Percentiles rank a stretch among this genome's conserved stretches.
phyloP scores from a whole-genome alignment of 2,888 invertebrate species.

The Zygaena filipendulae region DNA sequence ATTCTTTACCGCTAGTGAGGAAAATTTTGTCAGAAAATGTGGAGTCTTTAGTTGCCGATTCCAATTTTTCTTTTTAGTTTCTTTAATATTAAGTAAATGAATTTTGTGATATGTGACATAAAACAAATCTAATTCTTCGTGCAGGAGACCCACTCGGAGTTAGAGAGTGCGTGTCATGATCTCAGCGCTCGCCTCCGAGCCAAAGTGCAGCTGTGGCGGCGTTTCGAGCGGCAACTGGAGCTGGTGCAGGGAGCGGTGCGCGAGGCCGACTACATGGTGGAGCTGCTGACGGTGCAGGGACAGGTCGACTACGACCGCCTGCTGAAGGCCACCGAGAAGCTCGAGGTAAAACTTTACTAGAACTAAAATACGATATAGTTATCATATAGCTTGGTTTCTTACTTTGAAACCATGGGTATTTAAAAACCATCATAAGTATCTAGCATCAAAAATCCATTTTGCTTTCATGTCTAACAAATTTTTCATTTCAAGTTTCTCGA shows the following conservation, averaged over 20 bases:
- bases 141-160: constrained; percentile 78
- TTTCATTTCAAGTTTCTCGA: too few species aligned
- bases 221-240: constrained; percentile 82
- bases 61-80: too few species aligned
- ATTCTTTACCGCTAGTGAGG: too few species aligned
- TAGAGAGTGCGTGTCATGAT: constrained; percentile 78
- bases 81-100: too few species aligned
- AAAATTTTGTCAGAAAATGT: too few species aligned
- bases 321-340: constrained; percentile 83
- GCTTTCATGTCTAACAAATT: too few species aligned
- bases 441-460: too few species aligned
- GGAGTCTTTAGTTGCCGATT: too few species aligned
- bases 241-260: constrained; percentile 83
- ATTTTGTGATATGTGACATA: not conserved
- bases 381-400: too few species aligned
- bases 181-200: constrained; percentile 73
- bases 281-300: constrained; percentile 83
- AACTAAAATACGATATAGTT: too few species aligned
- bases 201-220: constrained; percentile 77
- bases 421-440: too few species aligned
- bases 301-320: constrained; percentile 86
- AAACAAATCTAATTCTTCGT: not conserved
- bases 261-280: constrained; percentile 90
- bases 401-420: too few species aligned
- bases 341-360: constrained; percentile 79